Conservation (phyloP, 2,888 invertebrate species). For the Mimas tiliae region DNA sequence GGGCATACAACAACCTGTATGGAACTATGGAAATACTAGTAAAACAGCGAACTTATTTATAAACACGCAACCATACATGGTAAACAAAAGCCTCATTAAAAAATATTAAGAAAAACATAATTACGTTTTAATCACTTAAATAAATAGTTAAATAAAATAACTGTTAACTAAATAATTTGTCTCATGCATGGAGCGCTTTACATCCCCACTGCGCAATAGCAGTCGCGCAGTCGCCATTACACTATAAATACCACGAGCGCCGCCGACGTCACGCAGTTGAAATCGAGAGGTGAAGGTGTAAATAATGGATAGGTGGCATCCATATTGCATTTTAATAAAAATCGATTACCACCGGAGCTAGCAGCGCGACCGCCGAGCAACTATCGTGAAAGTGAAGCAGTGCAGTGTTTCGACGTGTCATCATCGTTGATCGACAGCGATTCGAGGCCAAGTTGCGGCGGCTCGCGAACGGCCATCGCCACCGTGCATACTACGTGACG, state of each 20-base stretch:
- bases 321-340: constrained; percentile 69
- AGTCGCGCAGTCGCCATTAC: constrained; percentile 73
- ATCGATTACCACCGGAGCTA: constrained; percentile 81
- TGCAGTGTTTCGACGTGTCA: constrained; percentile 82
- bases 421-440: constrained; percentile 77
- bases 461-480: constrained; percentile 25
- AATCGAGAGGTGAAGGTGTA: constrained; percentile 80
- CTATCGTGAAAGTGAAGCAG: constrained; percentile 77
- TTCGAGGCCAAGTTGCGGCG: constrained; percentile 63
- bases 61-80: too few species aligned
- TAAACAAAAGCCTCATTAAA: too few species aligned
- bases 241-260: constrained; percentile 70
- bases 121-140: too few species aligned
- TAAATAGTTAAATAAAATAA: background rate
- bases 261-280: constrained; percentile 78
- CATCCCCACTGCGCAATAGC: constrained; percentile 69
- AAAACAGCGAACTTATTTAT: too few species aligned
- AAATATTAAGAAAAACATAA: too few species aligned
- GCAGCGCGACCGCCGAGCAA: constrained; percentile 79
- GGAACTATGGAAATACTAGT: too few species aligned
- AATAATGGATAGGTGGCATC: constrained; percentile 83
- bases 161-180: constrained; percentile 25
- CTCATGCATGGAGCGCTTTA: constrained; percentile 58
- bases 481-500: constrained; percentile 24
- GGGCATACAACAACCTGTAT: too few species aligned